These are phyloP conservation scores for Cecidostiba fungosa DNA, from an alignment of 2,888 invertebrate genomes.

Conservation along the genomic window DNA sequence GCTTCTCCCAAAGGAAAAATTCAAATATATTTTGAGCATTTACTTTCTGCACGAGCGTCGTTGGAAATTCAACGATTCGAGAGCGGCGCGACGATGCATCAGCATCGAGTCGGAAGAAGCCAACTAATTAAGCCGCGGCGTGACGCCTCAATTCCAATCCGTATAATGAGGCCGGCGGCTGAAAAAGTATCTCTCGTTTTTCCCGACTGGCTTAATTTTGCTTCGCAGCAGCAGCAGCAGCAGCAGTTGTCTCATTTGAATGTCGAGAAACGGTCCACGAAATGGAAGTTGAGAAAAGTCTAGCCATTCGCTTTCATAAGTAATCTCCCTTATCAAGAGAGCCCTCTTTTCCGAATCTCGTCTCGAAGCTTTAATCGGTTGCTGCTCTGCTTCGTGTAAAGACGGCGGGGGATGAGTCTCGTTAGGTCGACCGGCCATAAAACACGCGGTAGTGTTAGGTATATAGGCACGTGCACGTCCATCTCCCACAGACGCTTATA, in stretches of 20 bases:
- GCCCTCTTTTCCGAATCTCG: neutral
- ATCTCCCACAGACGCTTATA: neutral
- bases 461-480: neutral
- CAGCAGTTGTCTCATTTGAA: conserved; percentile 17
- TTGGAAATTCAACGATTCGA: neutral
- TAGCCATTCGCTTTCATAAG: neutral
- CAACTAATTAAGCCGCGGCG: neutral
- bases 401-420: neutral
- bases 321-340: conserved; percentile 35
- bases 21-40: neutral
- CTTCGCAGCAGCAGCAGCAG: neutral
- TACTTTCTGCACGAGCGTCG: neutral
- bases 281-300: conserved; percentile 34
- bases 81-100: neutral
- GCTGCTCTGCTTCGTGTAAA: neutral
- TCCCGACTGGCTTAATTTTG: neutral
- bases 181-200: conserved; percentile 1
- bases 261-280: neutral
- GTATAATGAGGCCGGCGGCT: neutral
- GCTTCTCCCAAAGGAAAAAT: neutral
- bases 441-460: conserved; percentile 53
- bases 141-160: neutral
- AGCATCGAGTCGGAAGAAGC: conserved; percentile 4
- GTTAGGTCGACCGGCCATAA: conserved; percentile 59
- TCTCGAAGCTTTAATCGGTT: conserved; percentile 40